Conservation (phyloP, 2,113 vertebrate genomes). For the Solea solea region DNA sequence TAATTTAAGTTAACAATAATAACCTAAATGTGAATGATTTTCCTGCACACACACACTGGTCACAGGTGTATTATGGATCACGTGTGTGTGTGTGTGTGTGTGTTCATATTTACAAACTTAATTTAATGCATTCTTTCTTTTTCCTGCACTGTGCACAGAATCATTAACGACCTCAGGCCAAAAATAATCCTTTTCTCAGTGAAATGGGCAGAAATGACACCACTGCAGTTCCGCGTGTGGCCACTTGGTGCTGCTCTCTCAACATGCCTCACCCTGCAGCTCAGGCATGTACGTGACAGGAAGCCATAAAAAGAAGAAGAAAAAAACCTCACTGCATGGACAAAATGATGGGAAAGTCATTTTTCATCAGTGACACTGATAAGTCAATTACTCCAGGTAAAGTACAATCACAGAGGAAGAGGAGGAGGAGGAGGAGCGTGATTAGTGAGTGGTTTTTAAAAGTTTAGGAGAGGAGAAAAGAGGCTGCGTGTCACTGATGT, state of each 20-base stretch:
- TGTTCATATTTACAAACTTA: too few relatives aligned
- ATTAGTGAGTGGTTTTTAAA: background rate
- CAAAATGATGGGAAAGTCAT: slow-evolving; percentile 26
- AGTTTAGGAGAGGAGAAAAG: background rate
- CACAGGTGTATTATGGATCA: too few relatives aligned
- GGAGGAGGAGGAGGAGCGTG: background rate
- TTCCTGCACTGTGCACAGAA: too few relatives aligned
- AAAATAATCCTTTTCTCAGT: too few relatives aligned
- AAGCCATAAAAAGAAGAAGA: background rate
- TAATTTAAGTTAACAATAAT: too few relatives aligned
- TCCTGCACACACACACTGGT: too few relatives aligned
- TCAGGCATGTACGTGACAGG: background rate
- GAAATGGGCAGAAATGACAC: too few relatives aligned
- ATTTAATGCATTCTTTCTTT: too few relatives aligned
- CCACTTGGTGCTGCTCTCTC: slow-evolving; percentile 69
- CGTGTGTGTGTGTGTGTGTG: too few relatives aligned
- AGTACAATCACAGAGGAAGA: slow-evolving; percentile 10
- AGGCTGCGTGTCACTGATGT: too few relatives aligned
- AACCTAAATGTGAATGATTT: too few relatives aligned
- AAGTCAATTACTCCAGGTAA: slow-evolving; percentile 32
- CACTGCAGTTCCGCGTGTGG: slow-evolving; percentile 28
- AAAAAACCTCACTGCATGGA: background rate
- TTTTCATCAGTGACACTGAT: slow-evolving; percentile 19
- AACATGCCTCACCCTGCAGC: slow-evolving; percentile 14
- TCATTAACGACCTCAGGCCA: too few relatives aligned